Percentiles rank a stretch among this genome's conserved stretches.
Evolutionary conservation across 1,140 invertebrate species (phyloP).

Genomic region (Apis mellifera): DNA sequence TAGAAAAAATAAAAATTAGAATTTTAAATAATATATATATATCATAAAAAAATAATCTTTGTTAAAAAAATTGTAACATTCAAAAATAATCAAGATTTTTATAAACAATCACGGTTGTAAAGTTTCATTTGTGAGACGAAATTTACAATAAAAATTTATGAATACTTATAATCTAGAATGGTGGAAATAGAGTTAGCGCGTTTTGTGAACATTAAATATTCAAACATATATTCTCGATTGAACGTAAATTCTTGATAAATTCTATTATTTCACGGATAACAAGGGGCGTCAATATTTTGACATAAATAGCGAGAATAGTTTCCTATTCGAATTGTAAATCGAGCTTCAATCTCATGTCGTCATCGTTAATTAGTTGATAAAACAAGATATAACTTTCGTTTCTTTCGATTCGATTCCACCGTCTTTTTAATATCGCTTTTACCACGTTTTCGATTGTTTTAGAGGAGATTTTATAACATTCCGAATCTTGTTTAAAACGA

Average conservation of each 20-base stretch:
- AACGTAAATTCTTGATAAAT: constrained; percentile 20
- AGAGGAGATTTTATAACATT: neutral
- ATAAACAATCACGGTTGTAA: neutral
- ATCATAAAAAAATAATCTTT: neutral
- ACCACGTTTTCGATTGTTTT: neutral
- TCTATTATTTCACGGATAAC: constrained; percentile 5
- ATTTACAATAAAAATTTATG: neutral
- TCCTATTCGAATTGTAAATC: neutral
- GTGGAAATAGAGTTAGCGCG: neutral
- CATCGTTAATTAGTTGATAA: constrained; percentile 14
- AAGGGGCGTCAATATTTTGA: neutral
- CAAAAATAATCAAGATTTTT: neutral
- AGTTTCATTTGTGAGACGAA: neutral
- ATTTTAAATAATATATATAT: neutral
- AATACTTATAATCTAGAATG: constrained; percentile 1
- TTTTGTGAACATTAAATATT: constrained; percentile 12
- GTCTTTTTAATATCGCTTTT: neutral
- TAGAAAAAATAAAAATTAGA: too few species aligned
- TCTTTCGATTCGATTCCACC: neutral
- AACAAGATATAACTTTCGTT: neutral
- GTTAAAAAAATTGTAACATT: neutral
- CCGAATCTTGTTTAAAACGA: neutral
- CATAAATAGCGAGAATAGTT: neutral
- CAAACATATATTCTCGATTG: neutral
- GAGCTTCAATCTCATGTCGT: constrained; percentile 2